Evolutionary conservation across 2,888 invertebrate genomes (phyloP), one percentile per base, ranked within the genome.

Genomic region (Platynereis dumerilii): DNA sequence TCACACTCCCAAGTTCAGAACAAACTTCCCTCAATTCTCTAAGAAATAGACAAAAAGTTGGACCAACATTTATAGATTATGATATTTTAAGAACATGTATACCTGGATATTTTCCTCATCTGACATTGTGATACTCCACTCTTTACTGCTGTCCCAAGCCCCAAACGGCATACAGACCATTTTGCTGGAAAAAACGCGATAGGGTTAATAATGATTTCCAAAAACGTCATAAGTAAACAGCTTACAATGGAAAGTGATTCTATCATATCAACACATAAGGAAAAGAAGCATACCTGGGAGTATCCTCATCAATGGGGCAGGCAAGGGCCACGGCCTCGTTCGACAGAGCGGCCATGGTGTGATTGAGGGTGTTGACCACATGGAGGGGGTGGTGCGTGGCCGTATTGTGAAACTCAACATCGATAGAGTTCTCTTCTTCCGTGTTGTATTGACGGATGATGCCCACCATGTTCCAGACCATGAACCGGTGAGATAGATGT

Each of bases 371-470:
- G 86, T 99, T 98, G 76, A 90, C 90, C 71, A 98, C 87, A 80
- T 94, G 93, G 81, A 98, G 89, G 26, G 93, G 90, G 79, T 94
- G 94, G 81, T 98, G 96, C 15, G 93, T 86, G 58, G 90, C 89
- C 0, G 91, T 88, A 84, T 99, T 96, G 76, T 97, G 96, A 84
- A 98, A 99, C 83, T 96, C 96, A 0, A 97, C 92, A 81, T 96
- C 96, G 60, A 98, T 93, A 0, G 90, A 90, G 62, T 91, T 92
- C 63, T 91, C 91, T 0, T 89, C 90, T 70, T 91, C 91, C 0
- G 87, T 88, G 0, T 89, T 88, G 79, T 92, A 93, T 75, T 91
- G 91, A 10, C 91, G 88, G 0, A 96, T 91, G 71, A 96, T 90
- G n/a, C 96, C 98, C 3, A 94, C 89, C 60, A 91, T 90, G 80